These are phyloP conservation scores for Eleutherodactylus coqui DNA, from an alignment of 2,797 vertebrate genomes.

Conservation along the genomic window DNA sequence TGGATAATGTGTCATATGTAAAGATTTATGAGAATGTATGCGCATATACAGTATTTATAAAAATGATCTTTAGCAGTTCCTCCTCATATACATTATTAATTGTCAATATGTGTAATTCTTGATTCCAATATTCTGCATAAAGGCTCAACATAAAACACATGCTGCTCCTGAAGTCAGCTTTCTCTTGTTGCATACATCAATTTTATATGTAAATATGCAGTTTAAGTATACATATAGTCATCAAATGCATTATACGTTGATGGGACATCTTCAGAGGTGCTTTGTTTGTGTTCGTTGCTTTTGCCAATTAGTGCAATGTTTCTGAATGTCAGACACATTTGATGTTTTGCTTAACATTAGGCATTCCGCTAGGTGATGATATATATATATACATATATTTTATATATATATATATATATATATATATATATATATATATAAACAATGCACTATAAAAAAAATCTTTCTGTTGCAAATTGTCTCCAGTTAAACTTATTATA, in stretches of 20 bases:
- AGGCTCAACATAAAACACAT: not conserved
- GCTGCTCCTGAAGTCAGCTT: not conserved
- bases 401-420: too few relatives aligned
- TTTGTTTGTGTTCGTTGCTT: not conserved
- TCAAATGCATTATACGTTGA: constrained; percentile 6
- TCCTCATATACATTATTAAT: not conserved
- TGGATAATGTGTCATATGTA: not conserved
- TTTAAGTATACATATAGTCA: not conserved
- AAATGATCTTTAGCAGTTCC: not conserved
- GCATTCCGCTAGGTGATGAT: not conserved
- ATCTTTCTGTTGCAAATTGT: too few relatives aligned
- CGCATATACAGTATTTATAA: not conserved
- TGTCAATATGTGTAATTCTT: not conserved
- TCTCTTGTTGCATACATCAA: not conserved
- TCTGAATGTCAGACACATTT: not conserved
- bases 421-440: too few relatives aligned
- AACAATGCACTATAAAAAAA: too few relatives aligned
- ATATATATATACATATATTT: not conserved
- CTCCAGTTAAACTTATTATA: too few relatives aligned
- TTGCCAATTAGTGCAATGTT: not conserved
- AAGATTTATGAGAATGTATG: not conserved
- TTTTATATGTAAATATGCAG: constrained; percentile 13
- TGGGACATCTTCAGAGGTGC: not conserved
- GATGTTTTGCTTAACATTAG: not conserved
- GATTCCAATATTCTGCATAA: not conserved